These are phyloP conservation scores for Murina feae DNA, from an alignment of 2,113 vertebrate genomes.

Conservation along the genomic window DNA sequence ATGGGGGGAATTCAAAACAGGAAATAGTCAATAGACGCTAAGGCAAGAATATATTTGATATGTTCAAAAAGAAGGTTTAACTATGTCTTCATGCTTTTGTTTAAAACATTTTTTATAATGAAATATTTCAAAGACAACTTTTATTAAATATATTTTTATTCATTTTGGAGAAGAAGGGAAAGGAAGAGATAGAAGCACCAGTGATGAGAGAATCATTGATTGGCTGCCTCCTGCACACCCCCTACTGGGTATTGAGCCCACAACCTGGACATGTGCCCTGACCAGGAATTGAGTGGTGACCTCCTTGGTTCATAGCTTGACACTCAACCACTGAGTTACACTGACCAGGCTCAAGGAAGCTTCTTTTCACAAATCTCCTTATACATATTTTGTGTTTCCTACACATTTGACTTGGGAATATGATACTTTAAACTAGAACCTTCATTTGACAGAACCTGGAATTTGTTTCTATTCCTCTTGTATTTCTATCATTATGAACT, in stretches of 20 bases:
- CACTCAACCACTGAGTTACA: too few relatives aligned
- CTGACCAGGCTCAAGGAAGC: not conserved
- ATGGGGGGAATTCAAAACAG: not conserved
- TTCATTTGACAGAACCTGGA: not conserved
- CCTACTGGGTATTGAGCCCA: too few relatives aligned
- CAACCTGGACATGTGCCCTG: too few relatives aligned
- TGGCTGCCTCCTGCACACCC: too few relatives aligned
- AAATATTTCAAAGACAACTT: not conserved
- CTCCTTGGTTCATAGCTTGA: too few relatives aligned
- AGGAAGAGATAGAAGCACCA: too few relatives aligned
- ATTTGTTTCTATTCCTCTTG: not conserved
- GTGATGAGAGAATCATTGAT: too few relatives aligned
- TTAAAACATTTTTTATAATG: not conserved
- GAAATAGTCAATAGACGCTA: not conserved
- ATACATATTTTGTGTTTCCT: not conserved
- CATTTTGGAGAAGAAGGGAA: too few relatives aligned
- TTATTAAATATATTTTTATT: too few relatives aligned
- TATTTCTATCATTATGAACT: not conserved
- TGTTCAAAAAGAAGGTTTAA: not conserved
- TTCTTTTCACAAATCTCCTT: not conserved
- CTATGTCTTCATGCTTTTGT: not conserved
- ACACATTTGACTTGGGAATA: not conserved
- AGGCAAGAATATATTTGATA: not conserved
- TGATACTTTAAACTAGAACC: not conserved
- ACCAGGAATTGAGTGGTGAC: too few relatives aligned